Base-by-base conservation (phyloP, 1,140 invertebrate genomes). In the Nephotettix cincticeps region DNA sequence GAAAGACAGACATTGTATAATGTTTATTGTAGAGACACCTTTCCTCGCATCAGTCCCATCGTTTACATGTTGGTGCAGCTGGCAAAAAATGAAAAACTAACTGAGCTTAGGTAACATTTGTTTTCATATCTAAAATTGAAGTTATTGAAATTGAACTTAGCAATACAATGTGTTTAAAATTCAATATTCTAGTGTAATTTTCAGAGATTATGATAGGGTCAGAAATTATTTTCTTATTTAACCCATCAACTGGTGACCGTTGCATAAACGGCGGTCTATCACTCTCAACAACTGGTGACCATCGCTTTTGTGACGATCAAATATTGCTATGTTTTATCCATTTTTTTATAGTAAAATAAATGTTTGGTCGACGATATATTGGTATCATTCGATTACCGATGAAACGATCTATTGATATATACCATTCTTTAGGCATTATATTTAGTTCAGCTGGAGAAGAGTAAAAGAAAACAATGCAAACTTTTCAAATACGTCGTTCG, bases 41-140 rank as follows among this genome's bases (percentile, higher is more conserved):
- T 84, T 13, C 80, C 84, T 1, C 80, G 84, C 74, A 71, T 90
- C 40, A 86, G 85, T 27, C 84, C 87, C 74, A 84, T 84, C 63
- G 81, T 89, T 67, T 87, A 85, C 78, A 78, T 86, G 9, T 83
- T 83, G 47, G 76, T 87, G 6, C 83, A 86, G 73, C 77, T 89
- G 27, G 86, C 85, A 1, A 88, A 85, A 78, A 78, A 79, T 47
- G 87, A 89, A 78, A 85, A 84, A 76, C 81, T 84, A 21, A 79
- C 78, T 72, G 71, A 79, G 19, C 77, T 90, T 11, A 87, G 84
- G 88, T 88, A 80, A 70, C 56, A 69, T 74, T 28, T 70, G 29
- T 72, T 45, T 71, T 67, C 25, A 61, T 51, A 17, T 68, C 56
- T 63, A 68, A 29, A 43, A 72, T 71, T 68, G 6, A 14, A 11